These are phyloP conservation scores for Apis cerana DNA, from an alignment of 1,140 invertebrate species.

Conservation along the genomic window DNA sequence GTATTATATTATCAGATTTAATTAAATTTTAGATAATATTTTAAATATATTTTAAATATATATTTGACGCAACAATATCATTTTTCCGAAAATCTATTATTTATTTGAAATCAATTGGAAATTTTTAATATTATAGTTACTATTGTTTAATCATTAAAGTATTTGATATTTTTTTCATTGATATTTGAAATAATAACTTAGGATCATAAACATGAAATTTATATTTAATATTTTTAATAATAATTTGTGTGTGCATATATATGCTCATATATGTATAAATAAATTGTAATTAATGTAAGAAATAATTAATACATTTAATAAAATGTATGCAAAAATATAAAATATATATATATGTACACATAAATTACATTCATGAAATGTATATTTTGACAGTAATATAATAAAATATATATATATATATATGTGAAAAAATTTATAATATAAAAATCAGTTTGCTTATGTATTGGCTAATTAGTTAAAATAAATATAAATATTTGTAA, in stretches of 20 bases:
- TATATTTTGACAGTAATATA: constrained; percentile 33
- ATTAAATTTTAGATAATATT: background rate
- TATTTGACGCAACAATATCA: background rate
- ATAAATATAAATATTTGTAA: constrained; percentile 27
- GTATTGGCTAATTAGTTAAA: constrained; percentile 31
- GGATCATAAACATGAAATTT: constrained; percentile 27
- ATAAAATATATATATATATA: background rate
- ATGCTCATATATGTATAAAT: constrained; percentile 47
- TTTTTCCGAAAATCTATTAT: background rate
- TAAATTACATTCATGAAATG: constrained; percentile 29
- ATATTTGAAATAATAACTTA: constrained; percentile 6
- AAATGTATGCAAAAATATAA: constrained; percentile 31
- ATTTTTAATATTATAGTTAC: background rate
- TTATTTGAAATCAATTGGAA: background rate
- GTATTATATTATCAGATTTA: background rate
- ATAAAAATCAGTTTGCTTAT: constrained; percentile 25
- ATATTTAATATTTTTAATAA: constrained; percentile 24
- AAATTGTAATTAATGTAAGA: constrained; percentile 53
- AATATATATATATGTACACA: constrained; percentile 45
- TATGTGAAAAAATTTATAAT: constrained; percentile 28
- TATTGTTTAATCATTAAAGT: background rate
- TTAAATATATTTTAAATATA: background rate
- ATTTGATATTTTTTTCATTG: background rate
- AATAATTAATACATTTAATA: constrained; percentile 49
- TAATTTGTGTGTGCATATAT: constrained; percentile 38